Evolutionary conservation across 2,888 invertebrate genomes (phyloP), one percentile per base, ranked within the genome.

Genomic region (Zelleria hepariella): DNA sequence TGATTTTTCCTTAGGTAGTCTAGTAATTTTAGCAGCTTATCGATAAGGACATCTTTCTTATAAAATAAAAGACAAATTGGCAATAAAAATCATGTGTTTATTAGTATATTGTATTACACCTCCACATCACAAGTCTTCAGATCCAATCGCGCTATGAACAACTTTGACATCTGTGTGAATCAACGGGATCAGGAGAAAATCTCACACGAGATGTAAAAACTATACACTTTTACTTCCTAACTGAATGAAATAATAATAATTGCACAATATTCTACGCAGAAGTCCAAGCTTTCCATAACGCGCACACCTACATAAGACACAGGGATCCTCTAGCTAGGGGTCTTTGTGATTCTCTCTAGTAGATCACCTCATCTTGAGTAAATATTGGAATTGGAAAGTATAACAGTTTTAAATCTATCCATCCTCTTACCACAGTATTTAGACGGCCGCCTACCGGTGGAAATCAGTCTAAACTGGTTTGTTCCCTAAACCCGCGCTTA

Each of bases 81-180:
- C 84, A 85, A 86, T 86, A 83, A 80, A 85, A 86, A 86, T 82
- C 82, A 75, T 86, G 83, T 84, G 82, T 81, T 82, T 75, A 63
- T 73, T 69, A 70, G 69, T 67, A 63, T 65, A 62, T 64, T 66
- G 63, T 68, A 55, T 55, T 55, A 32, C 55, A 55, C 10, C 67
- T 71, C 63, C 69, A 70, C 75, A 63, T 64, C 63, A 62, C 62
- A 61, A 62, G 58, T 51, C 25, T 58, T 56, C 47, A 20, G 20
- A 15, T 21, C 60, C 64, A 25, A 54, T 25, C 26, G 54, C 25
- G 2, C 15, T 54, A 8, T 15, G 18, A 54, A n/a, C 24, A 4
- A 6, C 18, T 18, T 26, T 4, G 23, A 51, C 15, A 42, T 42
- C 32, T 42, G 32, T 20, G 51, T 51, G 21, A 20, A 20, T 4